phyloP scores from a whole-genome alignment of 2,888 invertebrate species.

The Nephrotoma guestfalica region DNA sequence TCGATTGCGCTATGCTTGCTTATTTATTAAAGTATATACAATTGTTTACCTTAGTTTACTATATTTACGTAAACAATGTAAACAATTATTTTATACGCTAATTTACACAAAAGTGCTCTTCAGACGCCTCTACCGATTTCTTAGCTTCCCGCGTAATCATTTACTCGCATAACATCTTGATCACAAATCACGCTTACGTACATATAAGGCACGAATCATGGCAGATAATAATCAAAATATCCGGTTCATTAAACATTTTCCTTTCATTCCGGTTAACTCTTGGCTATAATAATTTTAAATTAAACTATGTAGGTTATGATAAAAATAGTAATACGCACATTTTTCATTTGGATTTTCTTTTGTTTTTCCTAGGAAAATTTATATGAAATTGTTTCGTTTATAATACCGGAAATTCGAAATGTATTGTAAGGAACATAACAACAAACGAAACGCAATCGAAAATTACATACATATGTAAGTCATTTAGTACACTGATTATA shows the following conservation, averaged over 20 bases:
- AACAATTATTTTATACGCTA: too few species aligned
- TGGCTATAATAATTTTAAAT: background rate
- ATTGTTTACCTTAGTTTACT: too few species aligned
- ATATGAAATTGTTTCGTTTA: background rate
- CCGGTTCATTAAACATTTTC: background rate
- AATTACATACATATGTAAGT: background rate
- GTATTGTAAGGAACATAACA: background rate
- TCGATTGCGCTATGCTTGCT: too few species aligned
- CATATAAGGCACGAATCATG: background rate
- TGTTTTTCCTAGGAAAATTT: background rate
- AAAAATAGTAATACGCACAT: background rate
- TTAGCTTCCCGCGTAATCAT: too few species aligned
- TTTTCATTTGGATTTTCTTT: background rate
- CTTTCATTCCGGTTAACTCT: background rate
- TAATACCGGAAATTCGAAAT: background rate
- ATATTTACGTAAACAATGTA: too few species aligned
- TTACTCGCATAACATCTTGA: too few species aligned
- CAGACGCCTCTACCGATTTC: too few species aligned
- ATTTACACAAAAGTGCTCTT: too few species aligned
- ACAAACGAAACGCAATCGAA: background rate
- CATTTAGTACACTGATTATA: background rate
- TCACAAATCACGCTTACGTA: too few species aligned
- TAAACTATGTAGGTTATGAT: background rate
- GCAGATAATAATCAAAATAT: background rate
- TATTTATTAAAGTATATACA: too few species aligned